phyloP scores from a whole-genome alignment of 2,888 invertebrate species.

The Syrphus vitripennis region DNA sequence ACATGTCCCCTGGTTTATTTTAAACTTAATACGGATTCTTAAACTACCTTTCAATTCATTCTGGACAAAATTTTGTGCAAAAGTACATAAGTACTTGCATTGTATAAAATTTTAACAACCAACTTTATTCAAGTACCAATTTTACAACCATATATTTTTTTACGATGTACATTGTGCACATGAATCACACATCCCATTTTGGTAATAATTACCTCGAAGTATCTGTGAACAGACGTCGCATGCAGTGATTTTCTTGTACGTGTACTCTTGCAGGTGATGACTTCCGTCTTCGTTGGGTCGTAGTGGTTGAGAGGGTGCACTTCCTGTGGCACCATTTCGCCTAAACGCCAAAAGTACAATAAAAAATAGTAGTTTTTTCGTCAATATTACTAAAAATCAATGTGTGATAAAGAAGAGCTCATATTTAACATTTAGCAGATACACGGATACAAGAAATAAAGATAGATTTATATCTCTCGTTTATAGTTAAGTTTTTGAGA shows the following conservation, averaged over 20 bases:
- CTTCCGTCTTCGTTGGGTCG: constrained; percentile 80
- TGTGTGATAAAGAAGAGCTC: background rate
- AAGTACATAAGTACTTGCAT: background rate
- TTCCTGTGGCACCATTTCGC: constrained; percentile 88
- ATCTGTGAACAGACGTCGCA: constrained; percentile 97
- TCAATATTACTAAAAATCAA: constrained; percentile 39
- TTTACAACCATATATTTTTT: background rate
- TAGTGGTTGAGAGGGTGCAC: constrained; percentile 78
- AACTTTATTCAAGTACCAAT: constrained; percentile 3
- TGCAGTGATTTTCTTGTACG: constrained; percentile 96
- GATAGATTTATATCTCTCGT: constrained; percentile 21
- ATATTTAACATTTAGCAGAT: constrained; percentile 19
- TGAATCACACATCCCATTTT: background rate
- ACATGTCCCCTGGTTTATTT: background rate
- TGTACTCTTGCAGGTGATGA: constrained; percentile 96
- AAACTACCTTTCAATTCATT: background rate
- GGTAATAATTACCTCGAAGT: constrained; percentile 86
- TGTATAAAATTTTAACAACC: background rate
- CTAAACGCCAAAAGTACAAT: constrained; percentile 77
- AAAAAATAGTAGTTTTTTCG: constrained; percentile 29
- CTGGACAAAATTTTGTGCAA: background rate
- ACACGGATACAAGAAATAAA: constrained; percentile 1
- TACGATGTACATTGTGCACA: background rate
- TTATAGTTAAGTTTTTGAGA: constrained; percentile 11
- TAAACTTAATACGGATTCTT: too few relatives aligned